These are phyloP conservation scores for Plemyria rubiginata DNA, from an alignment of 2,888 invertebrate species.

Conservation along the genomic window DNA sequence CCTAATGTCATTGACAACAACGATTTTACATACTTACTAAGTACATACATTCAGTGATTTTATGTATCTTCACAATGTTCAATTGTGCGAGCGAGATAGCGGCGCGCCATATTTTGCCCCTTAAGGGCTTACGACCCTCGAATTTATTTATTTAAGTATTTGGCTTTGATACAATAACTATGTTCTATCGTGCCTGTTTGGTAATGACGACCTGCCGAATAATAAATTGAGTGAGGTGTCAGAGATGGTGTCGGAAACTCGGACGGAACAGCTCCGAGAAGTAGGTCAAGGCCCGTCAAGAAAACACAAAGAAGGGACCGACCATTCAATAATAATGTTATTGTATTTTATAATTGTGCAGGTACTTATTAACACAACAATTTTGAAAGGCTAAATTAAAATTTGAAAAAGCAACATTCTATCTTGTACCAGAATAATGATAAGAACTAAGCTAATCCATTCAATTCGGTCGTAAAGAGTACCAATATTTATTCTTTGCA, in stretches of 20 bases:
- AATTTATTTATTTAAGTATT: too few species aligned
- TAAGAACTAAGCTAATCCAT: slow-evolving; percentile 3
- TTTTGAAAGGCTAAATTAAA: slow-evolving; percentile 10
- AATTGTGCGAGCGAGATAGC: too few species aligned
- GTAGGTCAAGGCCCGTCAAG: slow-evolving; percentile 34
- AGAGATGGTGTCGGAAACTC: slow-evolving; percentile 8
- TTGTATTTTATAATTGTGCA: neutral
- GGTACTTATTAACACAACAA: neutral
- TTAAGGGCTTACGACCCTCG: too few species aligned
- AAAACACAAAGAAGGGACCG: slow-evolving; percentile 4
- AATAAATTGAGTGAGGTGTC: slow-evolving; percentile 50
- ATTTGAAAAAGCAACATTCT: too few species aligned
- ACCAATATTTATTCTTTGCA: neutral
- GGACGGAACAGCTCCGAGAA: slow-evolving; percentile 23
- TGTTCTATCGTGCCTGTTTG: too few species aligned
- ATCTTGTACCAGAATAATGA: slow-evolving; percentile 6
- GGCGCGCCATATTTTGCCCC: too few species aligned
- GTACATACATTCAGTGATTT: too few species aligned
- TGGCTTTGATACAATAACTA: too few species aligned
- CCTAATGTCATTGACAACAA: too few species aligned
- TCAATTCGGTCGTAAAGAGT: slow-evolving; percentile 6
- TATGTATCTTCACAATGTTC: too few species aligned
- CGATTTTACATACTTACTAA: too few species aligned
- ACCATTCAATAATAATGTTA: neutral
- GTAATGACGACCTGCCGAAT: neutral